Conservation (phyloP, 2,888 invertebrate genomes). For the Caenorhabditis angaria region DNA sequence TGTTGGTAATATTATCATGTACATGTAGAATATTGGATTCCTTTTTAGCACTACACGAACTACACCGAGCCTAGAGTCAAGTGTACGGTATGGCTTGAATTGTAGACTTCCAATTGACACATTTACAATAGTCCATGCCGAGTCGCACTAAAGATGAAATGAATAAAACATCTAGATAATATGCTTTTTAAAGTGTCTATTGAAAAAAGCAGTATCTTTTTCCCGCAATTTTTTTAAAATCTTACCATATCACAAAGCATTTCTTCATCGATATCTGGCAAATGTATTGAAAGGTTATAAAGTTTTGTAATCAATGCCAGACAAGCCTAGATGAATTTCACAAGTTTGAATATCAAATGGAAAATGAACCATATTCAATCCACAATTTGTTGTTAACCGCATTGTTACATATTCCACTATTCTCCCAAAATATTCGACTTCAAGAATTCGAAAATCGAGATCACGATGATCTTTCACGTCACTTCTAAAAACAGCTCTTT, state of each 20-base stretch:
- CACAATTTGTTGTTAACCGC: constrained; percentile 16
- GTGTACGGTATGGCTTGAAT: too few species aligned
- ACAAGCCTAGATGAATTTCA: constrained; percentile 14
- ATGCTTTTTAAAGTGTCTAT: too few species aligned
- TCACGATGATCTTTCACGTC: constrained; percentile 19
- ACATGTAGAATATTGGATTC: constrained; percentile 28
- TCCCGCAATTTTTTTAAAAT: too few species aligned
- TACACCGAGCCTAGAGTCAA: too few species aligned
- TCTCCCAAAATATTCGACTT: constrained; percentile 4
- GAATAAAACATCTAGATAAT: too few species aligned
- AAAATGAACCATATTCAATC: constrained; percentile 13
- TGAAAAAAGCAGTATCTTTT: too few species aligned
- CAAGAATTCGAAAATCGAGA: constrained; percentile 19
- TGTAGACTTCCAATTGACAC: constrained; percentile 9
- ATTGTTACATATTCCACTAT: constrained; percentile 8
- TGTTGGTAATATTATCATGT: constrained; percentile 30
- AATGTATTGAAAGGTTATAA: constrained; percentile 6
- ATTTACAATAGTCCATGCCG: constrained; percentile 21
- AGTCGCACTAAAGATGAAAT: constrained; percentile 23
- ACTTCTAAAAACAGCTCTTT: constrained; percentile 18
- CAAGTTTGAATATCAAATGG: constrained; percentile 31
- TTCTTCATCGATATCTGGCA: too few species aligned
- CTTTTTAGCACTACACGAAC: constrained; percentile 12
- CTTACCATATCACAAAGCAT: neutral
- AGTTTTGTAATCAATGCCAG: constrained; percentile 8